These are phyloP conservation scores for Spialia ferax DNA, from an alignment of 2,888 invertebrate species.

Conservation along the genomic window DNA sequence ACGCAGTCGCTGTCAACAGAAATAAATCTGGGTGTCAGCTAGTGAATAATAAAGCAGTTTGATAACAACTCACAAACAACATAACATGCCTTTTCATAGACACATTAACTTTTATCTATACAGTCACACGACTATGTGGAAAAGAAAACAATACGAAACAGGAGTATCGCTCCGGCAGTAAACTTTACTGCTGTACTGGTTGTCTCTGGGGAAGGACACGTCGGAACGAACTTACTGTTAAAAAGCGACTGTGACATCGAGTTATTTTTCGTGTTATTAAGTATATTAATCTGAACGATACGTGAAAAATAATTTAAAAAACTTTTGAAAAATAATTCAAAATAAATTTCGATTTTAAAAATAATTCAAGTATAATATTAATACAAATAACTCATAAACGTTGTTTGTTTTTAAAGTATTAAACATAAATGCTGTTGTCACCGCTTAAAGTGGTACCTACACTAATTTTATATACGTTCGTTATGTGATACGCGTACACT, in stretches of 20 bases:
- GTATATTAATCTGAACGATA: too few relatives aligned
- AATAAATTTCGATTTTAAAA: too few relatives aligned
- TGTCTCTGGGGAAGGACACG: constrained; percentile 19
- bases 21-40: constrained; percentile 5
- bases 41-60: constrained; percentile 22
- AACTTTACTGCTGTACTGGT: constrained; percentile 32
- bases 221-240: background rate
- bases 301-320: too few relatives aligned
- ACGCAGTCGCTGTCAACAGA: background rate
- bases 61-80: constrained; percentile 30
- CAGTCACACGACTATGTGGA: constrained; percentile 26
- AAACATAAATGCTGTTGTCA: too few relatives aligned
- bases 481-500: too few relatives aligned
- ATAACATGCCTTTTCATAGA: constrained; percentile 20
- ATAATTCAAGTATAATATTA: too few relatives aligned
- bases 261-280: background rate
- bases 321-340: too few relatives aligned
- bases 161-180: constrained; percentile 18
- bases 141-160: constrained; percentile 35
- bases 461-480: too few relatives aligned
- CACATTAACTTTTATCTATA: constrained; percentile 35
- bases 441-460: too few relatives aligned
- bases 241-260: background rate
- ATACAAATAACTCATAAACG: too few relatives aligned
- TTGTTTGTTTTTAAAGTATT: too few relatives aligned